phyloP scores from a whole-genome alignment of 2,797 vertebrate genomes.

The Apogon hyalosoma region DNA sequence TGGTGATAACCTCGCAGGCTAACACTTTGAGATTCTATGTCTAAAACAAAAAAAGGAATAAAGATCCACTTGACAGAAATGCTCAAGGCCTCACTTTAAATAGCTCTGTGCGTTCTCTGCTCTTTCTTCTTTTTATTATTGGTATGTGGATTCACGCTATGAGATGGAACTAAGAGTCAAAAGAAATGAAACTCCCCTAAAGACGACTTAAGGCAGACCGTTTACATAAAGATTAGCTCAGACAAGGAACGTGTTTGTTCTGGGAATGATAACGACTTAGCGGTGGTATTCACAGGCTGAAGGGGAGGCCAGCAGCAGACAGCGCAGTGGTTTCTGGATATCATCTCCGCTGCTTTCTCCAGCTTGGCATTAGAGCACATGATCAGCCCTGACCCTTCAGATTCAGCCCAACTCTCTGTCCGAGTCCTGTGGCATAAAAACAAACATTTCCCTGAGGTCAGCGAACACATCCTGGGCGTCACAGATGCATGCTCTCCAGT shows the following conservation, averaged over 20 bases:
- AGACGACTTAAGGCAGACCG: conserved; percentile 55
- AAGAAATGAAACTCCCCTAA: conserved; percentile 38
- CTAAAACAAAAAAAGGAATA: conserved; percentile 49
- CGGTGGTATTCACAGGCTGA: conserved; percentile 30
- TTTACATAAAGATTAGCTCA: conserved; percentile 62
- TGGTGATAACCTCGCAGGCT: conserved; percentile 50
- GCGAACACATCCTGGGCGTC: conserved; percentile 14
- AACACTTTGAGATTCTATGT: conserved; percentile 62
- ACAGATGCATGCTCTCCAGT: conserved; percentile 11
- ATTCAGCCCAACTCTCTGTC: conserved; percentile 22
- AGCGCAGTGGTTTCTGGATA: conserved; percentile 50
- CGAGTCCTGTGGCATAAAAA: not conserved
- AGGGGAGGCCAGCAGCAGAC: conserved; percentile 28
- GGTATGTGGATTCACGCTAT: conserved; percentile 28
- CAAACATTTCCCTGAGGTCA: conserved; percentile 9
- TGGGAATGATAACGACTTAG: conserved; percentile 64
- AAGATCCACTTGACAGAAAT: conserved; percentile 72
- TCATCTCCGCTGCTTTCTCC: conserved; percentile 29
- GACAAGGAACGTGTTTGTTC: conserved; percentile 62
- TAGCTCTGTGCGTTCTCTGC: conserved; percentile 58
- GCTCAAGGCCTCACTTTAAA: conserved; percentile 75
- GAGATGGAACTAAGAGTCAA: conserved; percentile 34
- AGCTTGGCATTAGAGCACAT: conserved; percentile 23
- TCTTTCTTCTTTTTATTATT: conserved; percentile 50
- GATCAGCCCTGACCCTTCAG: conserved; percentile 15